A percentile compares a stretch with the other conserved stretches of the same genome.
Evolutionary conservation across 1,140 invertebrate species (phyloP).

Genomic region (Agrilus planipennis): DNA sequence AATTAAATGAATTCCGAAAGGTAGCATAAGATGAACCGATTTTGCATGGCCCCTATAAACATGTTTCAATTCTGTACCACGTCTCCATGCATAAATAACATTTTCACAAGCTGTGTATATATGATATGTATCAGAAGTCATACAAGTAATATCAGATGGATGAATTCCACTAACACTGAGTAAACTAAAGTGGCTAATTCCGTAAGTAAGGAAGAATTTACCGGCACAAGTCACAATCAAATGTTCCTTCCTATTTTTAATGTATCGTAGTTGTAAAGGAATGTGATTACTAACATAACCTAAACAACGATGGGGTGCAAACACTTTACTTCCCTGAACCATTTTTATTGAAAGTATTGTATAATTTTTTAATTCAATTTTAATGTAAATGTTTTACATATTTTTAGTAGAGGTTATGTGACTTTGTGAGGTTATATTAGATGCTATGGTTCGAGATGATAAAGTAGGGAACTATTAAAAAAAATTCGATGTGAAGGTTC

Average conservation of each 20-base stretch:
- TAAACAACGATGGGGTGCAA: conserved; percentile 66
- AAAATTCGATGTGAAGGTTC: no score
- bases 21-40: conserved; percentile 66
- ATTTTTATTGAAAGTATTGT: no score
- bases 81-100: conserved; percentile 73
- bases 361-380: no score
- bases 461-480: no score
- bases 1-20: conserved; percentile 77
- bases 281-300: conserved; percentile 91
- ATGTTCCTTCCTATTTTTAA: conserved; percentile 74
- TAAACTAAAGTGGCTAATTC: conserved; percentile 68
- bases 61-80: conserved; percentile 77
- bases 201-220: conserved; percentile 85
- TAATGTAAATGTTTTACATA: no score
- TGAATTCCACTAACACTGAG: conserved; percentile 73
- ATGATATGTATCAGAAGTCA: conserved; percentile 67
- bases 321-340: conserved; percentile 58
- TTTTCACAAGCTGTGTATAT: conserved; percentile 75
- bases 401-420: no score
- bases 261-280: conserved; percentile 73
- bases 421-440: no score
- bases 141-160: conserved; percentile 67
- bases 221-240: conserved; percentile 83
- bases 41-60: conserved; percentile 65
- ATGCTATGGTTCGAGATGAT: no score